These are phyloP conservation scores for Xanthia icteritia DNA, from an alignment of 2,888 invertebrate species.

Conservation along the genomic window DNA sequence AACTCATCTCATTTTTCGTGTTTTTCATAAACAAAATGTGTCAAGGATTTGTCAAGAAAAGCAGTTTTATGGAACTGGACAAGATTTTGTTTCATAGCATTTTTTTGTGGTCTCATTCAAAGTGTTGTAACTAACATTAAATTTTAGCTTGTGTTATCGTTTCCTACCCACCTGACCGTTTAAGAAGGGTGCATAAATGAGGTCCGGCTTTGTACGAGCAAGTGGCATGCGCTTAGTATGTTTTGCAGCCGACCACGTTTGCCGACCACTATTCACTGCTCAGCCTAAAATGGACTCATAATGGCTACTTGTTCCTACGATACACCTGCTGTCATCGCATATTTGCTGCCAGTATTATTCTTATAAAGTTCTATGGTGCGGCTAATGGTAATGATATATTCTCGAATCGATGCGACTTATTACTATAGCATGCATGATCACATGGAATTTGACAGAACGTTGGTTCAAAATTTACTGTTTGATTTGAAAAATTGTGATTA, in stretches of 20 bases:
- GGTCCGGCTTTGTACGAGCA: conserved; percentile 72
- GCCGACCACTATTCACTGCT: conserved; percentile 83
- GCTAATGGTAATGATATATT: conserved; percentile 58
- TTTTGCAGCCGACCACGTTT: conserved; percentile 83
- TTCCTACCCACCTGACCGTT: conserved; percentile 84
- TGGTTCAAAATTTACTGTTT: conserved; percentile 40
- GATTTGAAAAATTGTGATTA: conserved; percentile 39
- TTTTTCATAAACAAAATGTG: conserved; percentile 68
- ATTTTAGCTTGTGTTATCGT: conserved; percentile 66
- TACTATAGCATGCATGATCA: conserved; percentile 66
- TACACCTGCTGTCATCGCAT: conserved; percentile 87
- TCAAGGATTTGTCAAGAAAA: conserved; percentile 68
- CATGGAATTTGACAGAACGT: conserved; percentile 76
- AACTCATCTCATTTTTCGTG: conserved; percentile 57
- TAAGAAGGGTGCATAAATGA: conserved; percentile 89
- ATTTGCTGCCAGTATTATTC: conserved; percentile 84
- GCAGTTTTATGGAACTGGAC: conserved; percentile 61
- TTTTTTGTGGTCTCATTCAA: conserved; percentile 43
- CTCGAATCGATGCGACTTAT: conserved; percentile 62
- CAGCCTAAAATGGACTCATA: conserved; percentile 89
- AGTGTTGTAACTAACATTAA: conserved; percentile 48
- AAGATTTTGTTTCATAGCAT: conserved; percentile 45
- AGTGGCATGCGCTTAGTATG: conserved; percentile 77
- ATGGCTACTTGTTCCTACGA: conserved; percentile 87
- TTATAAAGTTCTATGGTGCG: conserved; percentile 76